Evolutionary conservation across 2,888 invertebrate species (phyloP).

Genomic region (Yponomeuta malinellus): DNA sequence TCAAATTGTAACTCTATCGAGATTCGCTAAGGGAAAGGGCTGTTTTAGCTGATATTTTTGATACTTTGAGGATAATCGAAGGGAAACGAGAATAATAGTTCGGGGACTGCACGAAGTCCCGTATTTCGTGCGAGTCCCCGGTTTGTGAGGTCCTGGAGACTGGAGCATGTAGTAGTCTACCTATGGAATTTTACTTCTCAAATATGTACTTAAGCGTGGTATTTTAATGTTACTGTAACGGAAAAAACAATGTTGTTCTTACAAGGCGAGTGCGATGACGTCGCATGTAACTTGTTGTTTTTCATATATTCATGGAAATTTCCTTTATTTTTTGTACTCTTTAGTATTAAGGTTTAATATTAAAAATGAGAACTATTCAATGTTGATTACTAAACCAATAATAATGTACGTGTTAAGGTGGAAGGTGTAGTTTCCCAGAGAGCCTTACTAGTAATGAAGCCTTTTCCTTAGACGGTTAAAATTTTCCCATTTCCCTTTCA

Average conservation of each 20-base stretch:
- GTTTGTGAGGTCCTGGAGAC: not conserved
- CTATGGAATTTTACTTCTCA: conserved; percentile 42
- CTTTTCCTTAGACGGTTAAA: conserved; percentile 69
- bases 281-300: conserved; percentile 74
- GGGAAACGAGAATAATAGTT: conserved; percentile 59
- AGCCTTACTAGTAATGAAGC: conserved; percentile 68
- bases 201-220: conserved; percentile 57
- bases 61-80: conserved; percentile 72
- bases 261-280: conserved; percentile 66
- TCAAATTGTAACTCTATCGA: conserved; percentile 68
- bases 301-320: conserved; percentile 74
- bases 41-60: conserved; percentile 75
- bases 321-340: conserved; percentile 77
- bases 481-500: conserved; percentile 38
- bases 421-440: conserved; percentile 71
- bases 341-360: conserved; percentile 72
- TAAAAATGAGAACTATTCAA: conserved; percentile 71
- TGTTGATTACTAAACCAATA: conserved; percentile 75
- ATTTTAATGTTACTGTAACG: conserved; percentile 70
- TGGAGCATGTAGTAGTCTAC: conserved; percentile 17
- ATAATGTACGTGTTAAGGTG: conserved; percentile 59
- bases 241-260: conserved; percentile 72
- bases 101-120: not conserved
- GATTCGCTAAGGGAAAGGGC: conserved; percentile 74
- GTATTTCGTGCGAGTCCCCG: conserved; percentile 22